Evolutionary conservation across 2,797 vertebrate genomes (phyloP), one percentile per base, ranked within the genome.

Genomic region (Apogon hyalosoma): DNA sequence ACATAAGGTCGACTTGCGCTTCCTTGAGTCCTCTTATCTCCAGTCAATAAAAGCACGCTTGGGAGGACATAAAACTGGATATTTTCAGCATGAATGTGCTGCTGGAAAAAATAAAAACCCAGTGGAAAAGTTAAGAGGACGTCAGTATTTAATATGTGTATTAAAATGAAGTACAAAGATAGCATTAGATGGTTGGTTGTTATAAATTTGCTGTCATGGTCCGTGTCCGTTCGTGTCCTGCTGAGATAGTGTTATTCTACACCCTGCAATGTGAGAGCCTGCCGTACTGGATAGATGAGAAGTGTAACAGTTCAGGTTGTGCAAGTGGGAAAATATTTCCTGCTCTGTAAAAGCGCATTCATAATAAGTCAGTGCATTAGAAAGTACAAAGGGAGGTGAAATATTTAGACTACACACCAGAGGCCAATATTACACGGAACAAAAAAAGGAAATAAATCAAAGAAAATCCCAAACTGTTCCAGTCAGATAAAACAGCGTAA

Each of bases 261-360:
- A 82, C 52, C 42, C 48, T 52, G 71, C 41, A 55, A 82, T 40
- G 70, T 68, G 72, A 70, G 55, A 80, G 21, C 76, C 63, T 47
- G 38, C 76, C 61, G 67, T 66, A 84, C 80, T 52, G 71, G 80
- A 87, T 81, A 84, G 83, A 88, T 86, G 74, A 81, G 53, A 81
- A 72, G 64, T 38, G 45, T 54, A 78, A 69, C 72, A 80, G 65
- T 82, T 68, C 18, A 28, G 47, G 40, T 71, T 77, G 52, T 64
- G 69, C 58, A 80, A 80, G 79, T 82, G 70, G 76, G 77, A 78
- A 75, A 63, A 70, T 39, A 54, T 83, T 89, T 88, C 82, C 80
- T 80, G 69, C 42, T 16, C 36, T 47, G 55, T 56, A 80, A 63
- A 80, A 73, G 72, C 54, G 36, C 52, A 79, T 75, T 77, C 65